Percentiles rank a stretch among this genome's conserved stretches.
Evolutionary conservation across 2,888 invertebrate species (phyloP).

Genomic region (Diplolepis rosae): DNA sequence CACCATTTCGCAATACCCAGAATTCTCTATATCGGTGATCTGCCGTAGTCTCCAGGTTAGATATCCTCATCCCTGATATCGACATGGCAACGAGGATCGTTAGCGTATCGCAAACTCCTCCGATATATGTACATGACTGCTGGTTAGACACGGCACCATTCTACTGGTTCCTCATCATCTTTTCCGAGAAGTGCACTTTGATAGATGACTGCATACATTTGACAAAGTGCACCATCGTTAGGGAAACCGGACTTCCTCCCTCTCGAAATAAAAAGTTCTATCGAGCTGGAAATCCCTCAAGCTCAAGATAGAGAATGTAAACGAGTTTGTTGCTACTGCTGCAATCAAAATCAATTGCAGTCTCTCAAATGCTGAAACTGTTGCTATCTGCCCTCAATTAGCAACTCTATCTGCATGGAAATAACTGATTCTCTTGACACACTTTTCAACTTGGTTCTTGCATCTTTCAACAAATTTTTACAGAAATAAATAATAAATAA

Average conservation of each 20-base stretch:
- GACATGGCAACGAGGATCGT: constrained; percentile 58
- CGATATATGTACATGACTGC: constrained; percentile 58
- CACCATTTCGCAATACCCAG: constrained; percentile 40
- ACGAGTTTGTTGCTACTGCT: background rate
- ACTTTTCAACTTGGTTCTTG: background rate
- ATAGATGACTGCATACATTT: constrained; percentile 60
- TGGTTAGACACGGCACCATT: constrained; percentile 48
- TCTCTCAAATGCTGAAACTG: background rate
- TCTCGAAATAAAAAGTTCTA: constrained; percentile 9
- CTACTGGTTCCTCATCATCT: constrained; percentile 44
- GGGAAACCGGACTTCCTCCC: constrained; percentile 44
- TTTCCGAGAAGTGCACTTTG: constrained; percentile 61
- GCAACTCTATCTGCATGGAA: background rate
- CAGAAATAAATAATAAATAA: too few relatives aligned
- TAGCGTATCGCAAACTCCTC: constrained; percentile 68
- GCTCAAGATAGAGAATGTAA: constrained; percentile 23
- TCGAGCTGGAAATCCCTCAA: constrained; percentile 6
- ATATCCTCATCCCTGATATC: constrained; percentile 42
- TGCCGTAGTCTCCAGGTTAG: constrained; percentile 49
- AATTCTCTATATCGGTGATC: constrained; percentile 55
- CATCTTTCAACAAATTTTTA: background rate
- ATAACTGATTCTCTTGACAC: background rate
- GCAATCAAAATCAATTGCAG: constrained; percentile 4
- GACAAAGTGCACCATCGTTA: constrained; percentile 64
- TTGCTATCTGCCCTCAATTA: constrained; percentile 4